These are phyloP conservation scores for Vireo altiloquus DNA, from an alignment of 2,113 vertebrate species.

Conservation along the genomic window DNA sequence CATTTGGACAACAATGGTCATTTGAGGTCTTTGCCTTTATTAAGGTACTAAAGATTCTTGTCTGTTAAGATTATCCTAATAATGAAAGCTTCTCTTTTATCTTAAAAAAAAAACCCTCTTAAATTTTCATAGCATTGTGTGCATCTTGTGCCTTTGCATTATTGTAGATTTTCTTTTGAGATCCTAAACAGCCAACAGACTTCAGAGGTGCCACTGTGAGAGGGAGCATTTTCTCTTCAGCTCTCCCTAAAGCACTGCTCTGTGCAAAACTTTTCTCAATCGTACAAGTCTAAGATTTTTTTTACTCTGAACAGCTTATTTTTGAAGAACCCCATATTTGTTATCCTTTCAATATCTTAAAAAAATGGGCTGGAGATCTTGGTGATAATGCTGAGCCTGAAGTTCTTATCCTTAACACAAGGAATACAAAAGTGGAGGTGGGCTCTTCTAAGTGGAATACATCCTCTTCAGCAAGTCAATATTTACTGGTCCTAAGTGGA, in stretches of 20 bases:
- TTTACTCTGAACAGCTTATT: background rate
- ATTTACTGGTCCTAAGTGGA: background rate
- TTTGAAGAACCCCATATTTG: background rate
- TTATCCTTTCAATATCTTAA: background rate
- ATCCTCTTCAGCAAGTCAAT: background rate
- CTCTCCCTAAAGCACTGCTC: background rate
- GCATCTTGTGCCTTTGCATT: background rate
- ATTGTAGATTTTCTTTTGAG: background rate
- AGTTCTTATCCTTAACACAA: background rate
- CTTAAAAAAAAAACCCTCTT: background rate
- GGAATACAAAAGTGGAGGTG: background rate
- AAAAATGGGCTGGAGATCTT: background rate
- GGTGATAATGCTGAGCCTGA: background rate
- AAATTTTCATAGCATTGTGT: background rate
- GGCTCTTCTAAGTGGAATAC: background rate
- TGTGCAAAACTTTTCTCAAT: background rate
- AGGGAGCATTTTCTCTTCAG: background rate
- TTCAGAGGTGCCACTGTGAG: background rate
- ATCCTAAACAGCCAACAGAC: background rate
- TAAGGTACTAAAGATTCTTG: background rate
- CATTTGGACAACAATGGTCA: background rate
- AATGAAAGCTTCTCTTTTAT: background rate
- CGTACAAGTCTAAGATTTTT: background rate
- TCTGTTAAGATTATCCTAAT: background rate
- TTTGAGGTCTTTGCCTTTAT: background rate